These are phyloP conservation scores for Saccostrea glomerata DNA, from an alignment of 1,140 invertebrate genomes.

Conservation along the genomic window DNA sequence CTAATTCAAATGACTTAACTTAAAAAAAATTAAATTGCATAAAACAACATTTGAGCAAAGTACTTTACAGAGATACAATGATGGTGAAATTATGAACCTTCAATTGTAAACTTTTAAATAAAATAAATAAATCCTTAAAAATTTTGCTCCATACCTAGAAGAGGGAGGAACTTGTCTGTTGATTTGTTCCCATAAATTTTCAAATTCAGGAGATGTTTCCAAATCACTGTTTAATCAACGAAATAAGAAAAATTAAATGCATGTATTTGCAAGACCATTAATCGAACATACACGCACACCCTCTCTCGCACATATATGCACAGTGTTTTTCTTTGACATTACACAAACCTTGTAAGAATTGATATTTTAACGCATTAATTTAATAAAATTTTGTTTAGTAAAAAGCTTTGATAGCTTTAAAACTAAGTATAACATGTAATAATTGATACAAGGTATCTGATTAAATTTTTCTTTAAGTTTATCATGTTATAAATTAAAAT, in stretches of 20 bases:
- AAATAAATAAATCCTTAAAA: slow-evolving; percentile 30
- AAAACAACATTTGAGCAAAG: slow-evolving; percentile 27
- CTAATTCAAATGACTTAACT: neutral
- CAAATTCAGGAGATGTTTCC: slow-evolving; percentile 16
- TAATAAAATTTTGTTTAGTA: neutral
- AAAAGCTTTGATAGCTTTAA: neutral
- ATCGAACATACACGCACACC: neutral
- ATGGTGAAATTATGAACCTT: neutral
- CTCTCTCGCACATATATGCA: neutral
- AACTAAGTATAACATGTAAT: neutral
- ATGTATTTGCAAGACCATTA: slow-evolving; percentile 16
- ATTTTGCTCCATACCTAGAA: neutral
- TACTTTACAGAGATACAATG: slow-evolving; percentile 13
- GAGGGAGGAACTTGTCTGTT: slow-evolving; percentile 20
- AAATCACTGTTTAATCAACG: slow-evolving; percentile 32
- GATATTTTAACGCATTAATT: neutral
- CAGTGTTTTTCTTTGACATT: neutral
- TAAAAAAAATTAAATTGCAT: neutral
- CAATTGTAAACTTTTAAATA: slow-evolving; percentile 13
- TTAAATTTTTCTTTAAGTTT: neutral
- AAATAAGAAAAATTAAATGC: slow-evolving; percentile 13
- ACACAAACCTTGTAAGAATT: too few relatives aligned
- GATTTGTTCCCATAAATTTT: slow-evolving; percentile 27
- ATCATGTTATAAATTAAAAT: neutral
- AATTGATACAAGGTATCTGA: neutral